Percentiles rank a stretch among this genome's conserved stretches.
These are phyloP conservation scores for Minunthozetes semirufus DNA, from an alignment of 2,888 invertebrate species.

Conservation along the genomic window DNA sequence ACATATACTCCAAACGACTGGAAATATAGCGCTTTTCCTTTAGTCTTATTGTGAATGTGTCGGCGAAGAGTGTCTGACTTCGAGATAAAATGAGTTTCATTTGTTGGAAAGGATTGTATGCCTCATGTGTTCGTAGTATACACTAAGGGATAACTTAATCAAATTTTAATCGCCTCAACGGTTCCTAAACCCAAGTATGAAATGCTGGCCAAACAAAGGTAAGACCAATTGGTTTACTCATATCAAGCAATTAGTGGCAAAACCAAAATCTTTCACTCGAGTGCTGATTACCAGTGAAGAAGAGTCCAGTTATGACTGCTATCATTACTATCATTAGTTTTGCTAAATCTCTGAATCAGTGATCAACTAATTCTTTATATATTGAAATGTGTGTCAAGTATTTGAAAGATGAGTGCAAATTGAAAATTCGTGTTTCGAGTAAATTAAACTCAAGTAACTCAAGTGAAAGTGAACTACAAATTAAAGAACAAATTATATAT, in stretches of 20 bases:
- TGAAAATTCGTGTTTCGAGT: background rate
- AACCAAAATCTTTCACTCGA: background rate
- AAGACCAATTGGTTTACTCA: background rate
- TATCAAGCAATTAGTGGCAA: background rate
- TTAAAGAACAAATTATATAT: background rate
- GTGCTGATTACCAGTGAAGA: background rate
- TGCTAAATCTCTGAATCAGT: too few relatives aligned
- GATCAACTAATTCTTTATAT: too few relatives aligned
- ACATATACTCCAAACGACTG: background rate
- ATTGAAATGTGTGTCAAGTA: too few relatives aligned
- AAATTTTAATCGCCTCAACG: background rate
- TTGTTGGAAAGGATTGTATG: background rate
- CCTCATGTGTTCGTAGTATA: slow-evolving; percentile 7
- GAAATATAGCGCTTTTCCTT: background rate
- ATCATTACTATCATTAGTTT: too few relatives aligned
- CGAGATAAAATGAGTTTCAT: slow-evolving; percentile 6
- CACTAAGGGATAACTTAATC: slow-evolving; percentile 12
- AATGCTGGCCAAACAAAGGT: background rate
- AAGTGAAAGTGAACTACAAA: background rate
- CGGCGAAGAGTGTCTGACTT: background rate
- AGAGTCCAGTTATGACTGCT: too few relatives aligned
- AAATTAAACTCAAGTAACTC: too few relatives aligned
- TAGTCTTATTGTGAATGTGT: background rate
- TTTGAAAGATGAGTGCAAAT: background rate
- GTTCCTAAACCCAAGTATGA: background rate